Evolutionary conservation across 2,113 vertebrate genomes (phyloP).

Genomic region (Phoxinus phoxinus): DNA sequence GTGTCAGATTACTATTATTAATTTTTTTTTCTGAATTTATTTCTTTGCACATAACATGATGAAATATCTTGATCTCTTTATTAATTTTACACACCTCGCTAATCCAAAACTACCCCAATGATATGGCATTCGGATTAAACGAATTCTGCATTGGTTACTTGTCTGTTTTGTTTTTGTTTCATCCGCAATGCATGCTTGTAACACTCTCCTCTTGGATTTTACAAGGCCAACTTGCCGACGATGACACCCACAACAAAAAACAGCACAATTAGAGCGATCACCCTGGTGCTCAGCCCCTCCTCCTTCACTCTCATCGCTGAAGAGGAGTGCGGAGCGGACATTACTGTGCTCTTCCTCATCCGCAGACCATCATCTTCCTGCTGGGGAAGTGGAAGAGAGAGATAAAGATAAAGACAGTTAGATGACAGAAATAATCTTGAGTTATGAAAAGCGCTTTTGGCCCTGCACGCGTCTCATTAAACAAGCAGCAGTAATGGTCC

Average conservation of each 20-base stretch:
- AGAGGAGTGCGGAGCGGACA: constrained; percentile 80
- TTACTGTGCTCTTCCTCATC: constrained; percentile 87
- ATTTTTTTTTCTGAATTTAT: constrained; percentile 6
- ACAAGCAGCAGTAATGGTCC: neutral
- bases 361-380: constrained; percentile 94
- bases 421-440: constrained; percentile 17
- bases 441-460: neutral
- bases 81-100: constrained; percentile 81
- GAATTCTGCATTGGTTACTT: constrained; percentile 62
- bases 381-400: neutral
- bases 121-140: constrained; percentile 83
- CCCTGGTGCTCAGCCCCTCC: constrained; percentile 86
- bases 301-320: constrained; percentile 80
- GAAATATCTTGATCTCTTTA: constrained; percentile 59
- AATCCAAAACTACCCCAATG: constrained; percentile 85
- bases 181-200: constrained; percentile 79
- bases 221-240: constrained; percentile 96
- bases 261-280: constrained; percentile 87
- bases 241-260: constrained; percentile 95
- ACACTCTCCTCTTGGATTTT: constrained; percentile 70
- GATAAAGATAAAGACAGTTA: constrained; percentile 1
- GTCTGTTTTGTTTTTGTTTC: constrained; percentile 62
- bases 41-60: constrained; percentile 78
- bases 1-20: constrained; percentile 77
- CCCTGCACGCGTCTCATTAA: neutral